These are phyloP conservation scores for Micrasema longulum DNA, from an alignment of 1,140 invertebrate genomes.

Conservation along the genomic window DNA sequence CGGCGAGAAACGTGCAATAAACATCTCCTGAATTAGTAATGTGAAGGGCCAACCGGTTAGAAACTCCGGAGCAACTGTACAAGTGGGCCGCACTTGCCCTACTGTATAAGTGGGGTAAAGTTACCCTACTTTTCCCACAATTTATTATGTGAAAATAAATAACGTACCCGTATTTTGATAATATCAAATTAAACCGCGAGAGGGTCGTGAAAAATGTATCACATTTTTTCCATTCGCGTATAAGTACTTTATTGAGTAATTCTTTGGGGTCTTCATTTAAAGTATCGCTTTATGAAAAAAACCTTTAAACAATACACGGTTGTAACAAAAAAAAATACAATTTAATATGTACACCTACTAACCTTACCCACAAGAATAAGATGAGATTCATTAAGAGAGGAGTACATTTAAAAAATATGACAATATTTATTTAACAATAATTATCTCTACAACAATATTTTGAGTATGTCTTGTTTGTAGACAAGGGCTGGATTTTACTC, in stretches of 20 bases:
- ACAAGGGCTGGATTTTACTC: no score
- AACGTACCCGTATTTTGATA: slow-evolving; percentile 31
- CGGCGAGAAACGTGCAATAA: slow-evolving; percentile 4
- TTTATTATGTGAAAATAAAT: slow-evolving; percentile 51
- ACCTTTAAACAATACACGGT: background rate
- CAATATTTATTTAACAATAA: no score
- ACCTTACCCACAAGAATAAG: no score
- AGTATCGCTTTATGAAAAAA: background rate
- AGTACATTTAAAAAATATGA: no score
- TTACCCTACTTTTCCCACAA: slow-evolving; percentile 29
- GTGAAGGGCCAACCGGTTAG: background rate
- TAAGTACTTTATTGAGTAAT: background rate
- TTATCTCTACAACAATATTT: no score
- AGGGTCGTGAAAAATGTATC: background rate
- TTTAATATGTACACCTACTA: no score
- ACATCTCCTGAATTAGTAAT: slow-evolving; percentile 32
- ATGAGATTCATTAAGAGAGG: no score
- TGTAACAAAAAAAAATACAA: no score
- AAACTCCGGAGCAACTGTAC: no score
- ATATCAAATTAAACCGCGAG: slow-evolving; percentile 16
- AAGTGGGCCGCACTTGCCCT: background rate
- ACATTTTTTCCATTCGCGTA: background rate
- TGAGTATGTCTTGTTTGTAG: no score
- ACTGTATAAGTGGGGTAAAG: background rate
- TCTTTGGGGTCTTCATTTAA: background rate